Conservation (phyloP, 2,113 vertebrate genomes). For the Hemiscyllium ocellatum region DNA sequence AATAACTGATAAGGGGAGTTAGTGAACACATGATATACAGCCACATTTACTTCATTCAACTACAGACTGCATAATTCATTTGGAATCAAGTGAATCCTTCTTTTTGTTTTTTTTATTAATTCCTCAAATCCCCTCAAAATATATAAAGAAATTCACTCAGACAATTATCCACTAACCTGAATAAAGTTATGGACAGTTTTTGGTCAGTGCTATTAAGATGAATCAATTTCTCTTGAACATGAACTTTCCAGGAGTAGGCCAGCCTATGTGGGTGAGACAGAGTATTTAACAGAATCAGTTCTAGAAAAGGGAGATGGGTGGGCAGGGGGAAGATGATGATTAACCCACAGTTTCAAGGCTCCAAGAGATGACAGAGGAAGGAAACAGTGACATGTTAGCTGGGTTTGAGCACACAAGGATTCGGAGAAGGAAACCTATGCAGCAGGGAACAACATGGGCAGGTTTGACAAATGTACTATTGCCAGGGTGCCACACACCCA, state of each 20-base stretch:
- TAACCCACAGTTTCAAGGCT: neutral
- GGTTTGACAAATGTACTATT: neutral
- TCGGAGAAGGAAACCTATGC: neutral
- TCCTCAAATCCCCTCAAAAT: too few relatives aligned
- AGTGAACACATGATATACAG: neutral
- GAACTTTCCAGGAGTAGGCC: too few relatives aligned
- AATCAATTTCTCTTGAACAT: neutral
- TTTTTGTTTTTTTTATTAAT: neutral
- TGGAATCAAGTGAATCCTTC: neutral
- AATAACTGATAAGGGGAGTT: neutral
- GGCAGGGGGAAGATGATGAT: neutral
- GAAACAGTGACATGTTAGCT: neutral
- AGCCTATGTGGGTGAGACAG: neutral
- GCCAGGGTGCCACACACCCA: neutral
- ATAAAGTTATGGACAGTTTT: neutral
- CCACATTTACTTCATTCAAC: neutral
- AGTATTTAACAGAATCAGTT: neutral
- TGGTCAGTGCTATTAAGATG: conserved; percentile 9
- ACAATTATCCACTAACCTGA: neutral
- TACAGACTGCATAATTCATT: neutral
- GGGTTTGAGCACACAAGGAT: neutral
- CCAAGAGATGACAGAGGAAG: neutral
- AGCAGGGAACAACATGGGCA: neutral
- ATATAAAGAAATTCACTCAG: neutral
- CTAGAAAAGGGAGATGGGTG: too few relatives aligned